Base-by-base conservation (phyloP, 2,113 vertebrate species). In the Cyphomyrus plagiostoma region DNA sequence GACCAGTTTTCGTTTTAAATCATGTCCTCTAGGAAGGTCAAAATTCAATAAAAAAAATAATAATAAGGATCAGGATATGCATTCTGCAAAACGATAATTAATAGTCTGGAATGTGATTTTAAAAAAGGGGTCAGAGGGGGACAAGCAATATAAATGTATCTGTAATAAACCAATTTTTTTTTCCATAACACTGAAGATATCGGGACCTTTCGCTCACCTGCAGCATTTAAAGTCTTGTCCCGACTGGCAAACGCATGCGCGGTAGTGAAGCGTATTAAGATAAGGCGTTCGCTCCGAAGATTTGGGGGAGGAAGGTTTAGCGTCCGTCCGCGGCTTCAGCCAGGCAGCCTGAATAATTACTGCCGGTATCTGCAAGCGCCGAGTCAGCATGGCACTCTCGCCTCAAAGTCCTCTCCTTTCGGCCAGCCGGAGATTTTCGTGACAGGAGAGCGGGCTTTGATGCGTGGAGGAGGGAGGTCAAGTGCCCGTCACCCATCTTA, bases 361-460 rank as follows among this genome's bases (percentile, higher is more conserved):
- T 19, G 35, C 17, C 74, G 39, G 74, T 19, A 42, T 39, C 15
- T 11, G 17, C 21, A 49, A 49, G 21, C n/a, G 45, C 82, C 42
- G 82, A 85, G 4, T 85, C 82, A 85, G 82, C 42, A 85, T 15
- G 3, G 82, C 82, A 21, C 82, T 49, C 45, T 21, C 42, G 21
- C 42, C 21, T 21, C 82, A 49, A 45, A 46, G 45, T 49, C 21
- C 82, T 48, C 21, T 45, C 15, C 74, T 77, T 1, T 77, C 70
- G 62, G 62, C n/a, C 62, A 26, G 62, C 62, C n/a, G n/a, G 15
- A 42, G 74, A 15, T 42, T 80, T 42, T 42, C 35, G 15, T 80
- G 74, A 80, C 74, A 80, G 74, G 35, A 80, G 74, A 39, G 74
- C 35, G 74, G 74, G 74, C 35, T 80, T 85, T 85, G 82, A 85